Base-by-base conservation (phyloP, 2,113 vertebrate species). In the Brachirus orientalis region DNA sequence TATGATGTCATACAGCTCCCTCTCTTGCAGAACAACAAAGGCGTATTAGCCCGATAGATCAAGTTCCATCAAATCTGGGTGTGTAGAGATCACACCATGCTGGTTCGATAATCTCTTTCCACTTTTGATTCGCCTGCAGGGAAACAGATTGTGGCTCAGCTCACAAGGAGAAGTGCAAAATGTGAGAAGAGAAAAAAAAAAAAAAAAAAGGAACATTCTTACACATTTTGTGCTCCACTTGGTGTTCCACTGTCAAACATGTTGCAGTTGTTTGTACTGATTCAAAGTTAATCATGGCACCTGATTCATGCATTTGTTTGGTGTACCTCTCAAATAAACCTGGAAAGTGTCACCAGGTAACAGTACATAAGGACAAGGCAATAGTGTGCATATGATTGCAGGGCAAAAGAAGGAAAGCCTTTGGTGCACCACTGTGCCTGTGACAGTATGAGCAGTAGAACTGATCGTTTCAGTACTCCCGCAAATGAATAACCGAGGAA, bases 41-140 rank as follows among this genome's bases (percentile, higher is more conserved):
- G 55, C 28, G 63, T 90, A 88, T 89, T 83, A 91, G 72, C 74
- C n/a, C 38, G 9, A 72, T 60, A 65, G 86, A 90, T 90, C 78
- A 82, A 83, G 78, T 79, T 84, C 66, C 69, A 63, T 76, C 67
- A 61, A 73, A 84, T 79, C 74, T 68, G 46, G 8, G 65, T 50
- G 69, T 36, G 48, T 51, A 17, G 72, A 85, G 76, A 86, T 82
- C 58, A 28, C 52, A 56, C 72, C 76, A 68, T 18, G 71, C 78
- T 81, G 75, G 9, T 61, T 53, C 75, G 85, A 79, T 89, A 86
- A 90, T 89, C 83, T 80, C 80, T 70, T 43, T 55, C 81, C 53
- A 60, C 58, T 69, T 73, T 54, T 61, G 63, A 9, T 74, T 85
- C 56, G 55, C 83, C 78, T 76, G 71, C 84, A 77, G 75, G 77